Evolutionary conservation across 2,113 vertebrate genomes (phyloP), one percentile per base, ranked within the genome.

Genomic region (Scytalopus superciliaris): DNA sequence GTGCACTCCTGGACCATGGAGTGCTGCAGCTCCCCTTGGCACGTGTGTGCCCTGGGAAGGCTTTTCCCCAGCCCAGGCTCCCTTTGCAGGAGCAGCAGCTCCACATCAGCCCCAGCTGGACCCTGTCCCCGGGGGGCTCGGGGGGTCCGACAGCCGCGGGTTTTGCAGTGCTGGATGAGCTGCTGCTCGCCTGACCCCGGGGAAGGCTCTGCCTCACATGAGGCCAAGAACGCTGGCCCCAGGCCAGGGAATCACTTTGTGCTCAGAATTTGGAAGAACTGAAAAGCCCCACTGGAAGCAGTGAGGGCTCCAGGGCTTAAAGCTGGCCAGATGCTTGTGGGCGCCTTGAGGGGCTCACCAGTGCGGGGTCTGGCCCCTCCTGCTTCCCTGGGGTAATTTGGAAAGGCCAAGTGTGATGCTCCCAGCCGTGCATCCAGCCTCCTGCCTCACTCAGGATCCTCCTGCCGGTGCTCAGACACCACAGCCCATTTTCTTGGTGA

Each of bases 1-100:
- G 0, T 3, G 12, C 45, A 11, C 42, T 45, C 24, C 40, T 1
- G 21, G 14, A 9, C n/a, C 19, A 1, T 0, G 9, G 24, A 0
- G 2, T 75, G 57, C 78, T 1, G 0, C 49, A 47, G 56, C 47
- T 68, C 28, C 47, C 31, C 55, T 72, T 2, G 3, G 77, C 85
- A 25, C 2, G 33, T 4, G 15, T 9, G 0, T 6, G 1, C 4
- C 62, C 3, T 3, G 7, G 76, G 49, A 9, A 30, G 63, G 8
- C 22, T 67, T 45, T 33, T 23, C 47, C 84, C 18, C 62, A 18
- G 28, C 57, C 44, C 31, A 3, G 27, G 23, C 53, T 27, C 3
- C 3, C 3, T 0, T 19, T 22, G 67, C 23, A 6, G 69, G 56
- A 72, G 35, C 17, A 1, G 17, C 9, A 11, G 40, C 35, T 81